Conservation (phyloP, 2,797 vertebrate species). For the Microctenopoma steveboyesi region DNA sequence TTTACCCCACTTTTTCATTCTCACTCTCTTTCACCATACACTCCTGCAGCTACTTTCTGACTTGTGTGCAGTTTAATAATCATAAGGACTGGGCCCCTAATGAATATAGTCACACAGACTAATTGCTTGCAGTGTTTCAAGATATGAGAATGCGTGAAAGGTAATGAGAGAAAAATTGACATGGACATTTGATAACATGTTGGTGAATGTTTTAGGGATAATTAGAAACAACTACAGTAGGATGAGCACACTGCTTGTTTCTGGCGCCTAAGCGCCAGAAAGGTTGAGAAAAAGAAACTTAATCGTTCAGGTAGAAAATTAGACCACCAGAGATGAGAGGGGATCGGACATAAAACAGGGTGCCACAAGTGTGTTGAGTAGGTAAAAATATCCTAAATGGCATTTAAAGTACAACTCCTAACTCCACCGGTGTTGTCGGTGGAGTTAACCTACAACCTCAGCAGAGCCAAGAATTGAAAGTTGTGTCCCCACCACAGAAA, state of each 20-base stretch:
- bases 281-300: slow-evolving; percentile 36
- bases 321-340: slow-evolving; percentile 36
- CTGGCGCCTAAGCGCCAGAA: slow-evolving; percentile 29
- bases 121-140: slow-evolving; percentile 82
- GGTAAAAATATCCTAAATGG: slow-evolving; percentile 15
- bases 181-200: slow-evolving; percentile 65
- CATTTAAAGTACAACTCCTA: slow-evolving; percentile 19
- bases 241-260: slow-evolving; percentile 71
- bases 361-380: slow-evolving; percentile 3
- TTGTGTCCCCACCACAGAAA: slow-evolving; percentile 45
- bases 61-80: slow-evolving; percentile 82
- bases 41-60: slow-evolving; percentile 74
- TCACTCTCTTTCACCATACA: slow-evolving; percentile 44
- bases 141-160: slow-evolving; percentile 60
- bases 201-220: slow-evolving; percentile 77
- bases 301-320: slow-evolving; percentile 58
- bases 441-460: background rate
- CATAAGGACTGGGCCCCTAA: slow-evolving; percentile 78
- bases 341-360: background rate
- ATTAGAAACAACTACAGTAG: slow-evolving; percentile 76
- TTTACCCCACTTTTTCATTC: slow-evolving; percentile 20
- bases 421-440: slow-evolving; percentile 16
- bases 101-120: slow-evolving; percentile 84
- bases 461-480: slow-evolving; percentile 43
- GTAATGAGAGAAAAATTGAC: slow-evolving; percentile 48